A percentile compares a stretch with the other conserved stretches of the same genome.
These are phyloP conservation scores for Bergia puertoricense DNA, from an alignment of 92 coral and sea anemone species.

Conservation along the genomic window DNA sequence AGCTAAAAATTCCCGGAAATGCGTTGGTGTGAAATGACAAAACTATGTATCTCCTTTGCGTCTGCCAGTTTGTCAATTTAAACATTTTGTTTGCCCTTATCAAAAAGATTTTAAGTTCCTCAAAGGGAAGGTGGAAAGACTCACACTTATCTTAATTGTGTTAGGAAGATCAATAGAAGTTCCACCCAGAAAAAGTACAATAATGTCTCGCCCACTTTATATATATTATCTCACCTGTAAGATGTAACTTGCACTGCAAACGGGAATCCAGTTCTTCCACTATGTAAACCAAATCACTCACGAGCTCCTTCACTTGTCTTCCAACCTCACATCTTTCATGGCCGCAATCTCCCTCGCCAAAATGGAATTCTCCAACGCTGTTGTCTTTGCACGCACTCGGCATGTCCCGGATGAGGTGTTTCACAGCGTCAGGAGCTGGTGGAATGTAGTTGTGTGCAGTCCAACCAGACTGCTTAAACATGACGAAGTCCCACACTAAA, in stretches of 20 bases:
- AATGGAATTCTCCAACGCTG: slow-evolving; percentile 40
- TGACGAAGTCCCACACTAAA: slow-evolving; percentile 8
- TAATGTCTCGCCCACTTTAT: too few species aligned
- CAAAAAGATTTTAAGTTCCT: too few species aligned
- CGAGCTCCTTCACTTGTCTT: slow-evolving; percentile 33
- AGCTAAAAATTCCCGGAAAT: too few species aligned
- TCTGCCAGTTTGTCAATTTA: too few species aligned
- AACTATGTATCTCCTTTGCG: too few species aligned
- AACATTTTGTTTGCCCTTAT: too few species aligned
- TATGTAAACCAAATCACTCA: slow-evolving; percentile 35
- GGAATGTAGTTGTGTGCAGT: neutral
- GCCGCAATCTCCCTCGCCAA: slow-evolving; percentile 14
- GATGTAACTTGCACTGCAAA: slow-evolving; percentile 39
- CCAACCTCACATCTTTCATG: slow-evolving; percentile 30
- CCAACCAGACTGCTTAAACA: neutral
- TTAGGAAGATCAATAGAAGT: neutral
- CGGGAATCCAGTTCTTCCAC: slow-evolving; percentile 38
- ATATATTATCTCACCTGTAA: neutral
- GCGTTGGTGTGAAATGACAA: too few species aligned
- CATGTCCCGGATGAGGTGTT: slow-evolving; percentile 39
- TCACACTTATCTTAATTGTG: neutral
- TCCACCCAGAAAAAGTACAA: neutral
- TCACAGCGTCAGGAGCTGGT: slow-evolving; percentile 44
- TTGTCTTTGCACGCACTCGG: slow-evolving; percentile 34
- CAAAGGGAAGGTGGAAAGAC: neutral